phyloP scores from a whole-genome alignment of 2,113 vertebrate genomes.

The Corynorhinus townsendii region DNA sequence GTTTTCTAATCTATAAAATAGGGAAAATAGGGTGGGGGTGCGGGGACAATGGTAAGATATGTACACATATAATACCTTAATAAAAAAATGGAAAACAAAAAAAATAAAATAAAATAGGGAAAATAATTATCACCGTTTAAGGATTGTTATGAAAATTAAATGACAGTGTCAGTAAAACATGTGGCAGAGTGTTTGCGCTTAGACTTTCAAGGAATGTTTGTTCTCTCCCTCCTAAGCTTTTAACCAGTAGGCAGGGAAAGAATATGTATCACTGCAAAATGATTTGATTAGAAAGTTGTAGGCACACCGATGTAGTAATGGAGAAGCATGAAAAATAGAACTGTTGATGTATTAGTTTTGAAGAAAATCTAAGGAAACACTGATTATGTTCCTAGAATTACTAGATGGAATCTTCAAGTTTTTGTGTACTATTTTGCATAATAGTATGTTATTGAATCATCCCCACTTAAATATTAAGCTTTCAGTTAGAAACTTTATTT shows the following conservation, averaged over 20 bases:
- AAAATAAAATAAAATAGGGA: conserved; percentile 4
- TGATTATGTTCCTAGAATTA: background rate
- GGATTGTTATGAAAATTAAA: conserved; percentile 10
- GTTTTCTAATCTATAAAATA: conserved; percentile 22
- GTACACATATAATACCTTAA: no score
- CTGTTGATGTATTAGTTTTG: background rate
- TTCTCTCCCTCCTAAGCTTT: background rate
- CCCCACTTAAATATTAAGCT: background rate
- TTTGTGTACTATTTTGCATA: background rate
- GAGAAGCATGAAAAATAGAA: conserved; percentile 19
- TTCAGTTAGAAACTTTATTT: background rate
- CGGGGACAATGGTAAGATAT: no score
- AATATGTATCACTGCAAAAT: background rate
- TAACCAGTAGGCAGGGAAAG: background rate
- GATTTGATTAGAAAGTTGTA: background rate
- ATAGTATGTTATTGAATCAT: background rate
- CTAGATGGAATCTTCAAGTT: background rate
- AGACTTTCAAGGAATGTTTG: background rate
- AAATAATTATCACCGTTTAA: conserved; percentile 8
- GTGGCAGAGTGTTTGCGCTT: background rate
- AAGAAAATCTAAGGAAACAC: background rate
- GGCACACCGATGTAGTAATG: background rate
- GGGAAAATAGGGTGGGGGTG: no score
- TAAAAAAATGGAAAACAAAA: no score
- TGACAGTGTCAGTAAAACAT: background rate